Base-by-base conservation (phyloP, 2,888 invertebrate species). In the Tillus elongatus region DNA sequence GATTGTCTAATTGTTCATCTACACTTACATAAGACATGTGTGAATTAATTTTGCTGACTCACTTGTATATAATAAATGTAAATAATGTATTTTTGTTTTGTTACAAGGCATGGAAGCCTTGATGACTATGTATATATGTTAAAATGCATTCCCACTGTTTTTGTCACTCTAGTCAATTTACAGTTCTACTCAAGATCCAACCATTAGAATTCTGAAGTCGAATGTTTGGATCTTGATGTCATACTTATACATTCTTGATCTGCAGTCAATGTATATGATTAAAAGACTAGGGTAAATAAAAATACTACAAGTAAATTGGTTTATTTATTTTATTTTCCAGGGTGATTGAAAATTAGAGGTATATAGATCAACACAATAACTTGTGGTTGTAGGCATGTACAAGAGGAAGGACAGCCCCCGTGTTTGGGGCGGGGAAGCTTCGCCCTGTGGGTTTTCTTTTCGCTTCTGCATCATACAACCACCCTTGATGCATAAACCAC, bases 121-220 rank as follows among this genome's bases (percentile, higher is more conserved):
- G 45, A 46, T 48, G 47, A 52, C 46, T 51, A 40, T 57, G 56
- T 56, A 57, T 52, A 54, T 53, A 56, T 51, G 52, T 58, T 56
- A 40, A 53, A 52, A 58, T 50, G 55, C 63, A 63, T 63, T 63
- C 62, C 63, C 60, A 54, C 45, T 47, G 50, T 58, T 58, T 60
- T 56, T 60, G 52, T 54, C 58, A 52, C 57, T 60, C 63, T 64
- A 61, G 60, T 60, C 60, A 60, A 57, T 57, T 54, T 56, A 11
- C 19, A 19, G 35, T 33, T 34, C 36, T 36, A n/a, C n/a, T 41
- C 32, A 40, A 39, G 39, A 37, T 47, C 42, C 39, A 45, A 40
- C 33, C 41, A 37, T 33, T 30, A 24, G 11, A 11, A 6, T 6
- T 11, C n/a, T 11, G 30, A 4, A 29, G 30, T 28, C 2, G 28